Evolutionary conservation across 2,888 invertebrate species (phyloP), one percentile per base, ranked within the genome.

Genomic region (Frankliniella fusca): DNA sequence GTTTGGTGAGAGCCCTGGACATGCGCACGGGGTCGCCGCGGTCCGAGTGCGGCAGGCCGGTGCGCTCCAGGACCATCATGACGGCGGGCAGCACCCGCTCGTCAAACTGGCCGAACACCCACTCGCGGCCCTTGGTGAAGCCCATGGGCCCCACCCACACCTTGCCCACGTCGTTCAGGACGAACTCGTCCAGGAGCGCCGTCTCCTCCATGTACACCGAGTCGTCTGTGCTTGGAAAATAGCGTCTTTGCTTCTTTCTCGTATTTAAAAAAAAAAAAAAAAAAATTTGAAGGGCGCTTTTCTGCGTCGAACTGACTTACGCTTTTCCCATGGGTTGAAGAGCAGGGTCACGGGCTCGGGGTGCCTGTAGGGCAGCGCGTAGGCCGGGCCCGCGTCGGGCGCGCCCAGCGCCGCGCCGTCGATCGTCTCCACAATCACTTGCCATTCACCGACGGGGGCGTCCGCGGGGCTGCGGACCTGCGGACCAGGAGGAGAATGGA

Each of bases 101-200:
- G 83, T 94, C 93, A 86, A 94, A 95, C 89, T 96, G 96, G 0
- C 95, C 95, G 86, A 92, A 96, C 61, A 93, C 91, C 96, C 96
- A 96, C 85, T 94, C 93, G 81, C 94, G 90, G n/a, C 95, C 95
- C 20, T 92, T 90, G 27, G 93, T 92, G 76, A 92, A 91, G 83
- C 92, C 93, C 85, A 92, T 91, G 0, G 94, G 92, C 0, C 95
- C 95, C 23, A 94, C 92, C 94, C 94, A 96, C 70, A 96, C 93
- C 87, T 95, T 94, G 80, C 96, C 96, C n/a, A 93, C 92, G 86
- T 96, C 95, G 84, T 92, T 94, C 83, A 94, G 86, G 15, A 96
- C 90, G 86, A 95, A 95, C 86, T 96, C 96, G 83, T 94, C 92
- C 1, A 95, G 89, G 1, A 92, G 88, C 5, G 89, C 89, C 83